Evolutionary conservation across 2,113 vertebrate genomes (phyloP).

Genomic region (Phoenicopterus ruber): DNA sequence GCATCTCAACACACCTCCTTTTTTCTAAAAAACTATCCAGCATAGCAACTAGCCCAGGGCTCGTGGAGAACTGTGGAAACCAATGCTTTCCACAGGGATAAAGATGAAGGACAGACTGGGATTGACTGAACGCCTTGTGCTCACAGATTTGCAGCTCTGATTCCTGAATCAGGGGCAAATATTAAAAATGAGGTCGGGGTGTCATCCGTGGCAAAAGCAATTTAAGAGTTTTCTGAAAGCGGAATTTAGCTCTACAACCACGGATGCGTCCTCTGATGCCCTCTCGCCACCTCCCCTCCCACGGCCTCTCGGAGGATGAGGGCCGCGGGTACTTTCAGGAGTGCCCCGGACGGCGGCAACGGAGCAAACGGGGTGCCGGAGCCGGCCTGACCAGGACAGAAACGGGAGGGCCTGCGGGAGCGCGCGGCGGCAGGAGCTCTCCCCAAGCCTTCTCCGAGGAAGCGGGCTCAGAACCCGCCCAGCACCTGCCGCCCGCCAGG

Average conservation of each 20-base stretch:
- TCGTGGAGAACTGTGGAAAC: not conserved
- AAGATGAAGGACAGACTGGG: not conserved
- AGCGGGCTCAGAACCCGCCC: not conserved
- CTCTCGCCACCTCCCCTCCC: not conserved
- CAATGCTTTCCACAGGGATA: too few species aligned
- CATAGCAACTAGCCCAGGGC: not conserved
- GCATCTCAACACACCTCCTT: not conserved
- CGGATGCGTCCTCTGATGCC: not conserved
- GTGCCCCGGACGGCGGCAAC: not conserved
- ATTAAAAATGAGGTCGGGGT: accelerated
- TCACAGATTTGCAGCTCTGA: not conserved
- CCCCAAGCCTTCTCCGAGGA: not conserved
- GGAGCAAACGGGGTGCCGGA: not conserved
- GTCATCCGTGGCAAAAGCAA: too few species aligned
- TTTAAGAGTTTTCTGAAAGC: not conserved
- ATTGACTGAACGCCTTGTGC: too few species aligned
- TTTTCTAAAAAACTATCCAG: too few species aligned
- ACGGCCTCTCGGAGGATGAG: accelerated
- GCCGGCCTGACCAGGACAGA: too few species aligned
- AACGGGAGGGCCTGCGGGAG: not conserved
- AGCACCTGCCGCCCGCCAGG: not conserved
- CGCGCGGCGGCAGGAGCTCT: too few species aligned
- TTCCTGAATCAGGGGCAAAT: not conserved
- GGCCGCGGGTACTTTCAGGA: not conserved
- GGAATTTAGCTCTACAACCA: too few species aligned